Percentiles rank a stretch among this genome's conserved stretches.
Evolutionary conservation across 2,113 vertebrate genomes (phyloP).

Genomic region (Climacteris rufus): DNA sequence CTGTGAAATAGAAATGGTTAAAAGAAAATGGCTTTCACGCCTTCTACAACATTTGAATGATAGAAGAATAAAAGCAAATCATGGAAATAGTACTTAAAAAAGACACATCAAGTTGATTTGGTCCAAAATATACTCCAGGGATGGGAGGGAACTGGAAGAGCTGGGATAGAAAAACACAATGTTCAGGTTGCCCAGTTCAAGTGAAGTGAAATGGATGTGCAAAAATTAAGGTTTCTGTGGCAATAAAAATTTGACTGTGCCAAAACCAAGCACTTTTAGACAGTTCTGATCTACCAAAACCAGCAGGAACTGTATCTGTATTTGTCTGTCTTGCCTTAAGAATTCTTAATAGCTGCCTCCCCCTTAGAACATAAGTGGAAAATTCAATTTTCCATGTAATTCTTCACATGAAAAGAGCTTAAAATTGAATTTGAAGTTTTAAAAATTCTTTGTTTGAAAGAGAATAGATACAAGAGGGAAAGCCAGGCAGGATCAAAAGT

Average conservation of each 20-base stretch:
- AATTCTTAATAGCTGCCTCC: not conserved
- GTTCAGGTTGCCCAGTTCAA: conserved; percentile 55
- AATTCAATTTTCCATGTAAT: not conserved
- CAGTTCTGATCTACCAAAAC: not conserved
- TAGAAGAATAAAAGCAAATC: not conserved
- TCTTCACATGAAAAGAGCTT: not conserved
- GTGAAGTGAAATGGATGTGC: not conserved
- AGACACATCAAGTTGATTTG: not conserved
- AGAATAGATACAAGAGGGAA: not conserved
- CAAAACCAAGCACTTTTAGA: not conserved
- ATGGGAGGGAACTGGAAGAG: conserved; percentile 44
- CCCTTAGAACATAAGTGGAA: not conserved
- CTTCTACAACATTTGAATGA: not conserved
- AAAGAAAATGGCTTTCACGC: not conserved
- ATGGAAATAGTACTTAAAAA: conserved; percentile 6
- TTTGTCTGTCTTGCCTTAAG: not conserved
- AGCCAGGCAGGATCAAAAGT: not conserved
- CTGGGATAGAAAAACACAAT: conserved; percentile 37
- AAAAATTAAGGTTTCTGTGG: not conserved
- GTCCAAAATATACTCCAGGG: conserved; percentile 42
- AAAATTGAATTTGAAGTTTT: not conserved
- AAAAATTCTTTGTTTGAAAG: not conserved
- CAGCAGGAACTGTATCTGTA: not conserved
- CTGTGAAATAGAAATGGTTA: not conserved
- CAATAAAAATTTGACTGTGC: not conserved